phyloP scores from a whole-genome alignment of 2,888 invertebrate species.

The Ischnura elegans region DNA sequence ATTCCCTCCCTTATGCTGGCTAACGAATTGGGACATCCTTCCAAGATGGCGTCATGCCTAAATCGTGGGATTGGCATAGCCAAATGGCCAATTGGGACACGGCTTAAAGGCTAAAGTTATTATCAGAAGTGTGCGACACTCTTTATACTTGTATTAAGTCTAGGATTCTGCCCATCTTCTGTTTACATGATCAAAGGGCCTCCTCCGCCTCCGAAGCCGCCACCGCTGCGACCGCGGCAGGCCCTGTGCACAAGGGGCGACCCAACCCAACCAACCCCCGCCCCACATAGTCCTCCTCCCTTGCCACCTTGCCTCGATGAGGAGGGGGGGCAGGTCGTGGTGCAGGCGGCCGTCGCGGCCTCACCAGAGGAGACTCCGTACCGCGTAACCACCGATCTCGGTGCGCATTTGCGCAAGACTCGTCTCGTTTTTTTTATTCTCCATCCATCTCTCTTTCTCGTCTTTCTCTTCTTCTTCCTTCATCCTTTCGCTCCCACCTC shows the following conservation, averaged over 20 bases:
- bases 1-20: too few relatives aligned
- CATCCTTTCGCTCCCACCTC: neutral
- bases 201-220: neutral
- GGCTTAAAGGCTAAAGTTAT: too few relatives aligned
- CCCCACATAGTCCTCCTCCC: neutral
- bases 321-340: neutral
- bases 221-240: too few relatives aligned
- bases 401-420: constrained; percentile 1
- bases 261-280: too few relatives aligned
- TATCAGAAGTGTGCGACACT: too few relatives aligned
- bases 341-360: neutral
- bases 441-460: neutral
- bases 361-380: neutral
- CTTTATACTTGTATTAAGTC: too few relatives aligned
- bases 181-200: neutral
- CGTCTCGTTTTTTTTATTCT: neutral
- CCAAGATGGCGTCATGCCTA: too few relatives aligned
- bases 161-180: neutral
- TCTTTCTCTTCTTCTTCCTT: neutral
- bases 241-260: too few relatives aligned
- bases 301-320: neutral
- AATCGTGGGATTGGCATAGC: too few relatives aligned
- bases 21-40: too few relatives aligned
- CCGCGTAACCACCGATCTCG: neutral
- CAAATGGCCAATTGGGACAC: too few relatives aligned